These are phyloP conservation scores for Drosophila kurseongensis DNA, from an alignment of 1,140 invertebrate species.

Conservation along the genomic window DNA sequence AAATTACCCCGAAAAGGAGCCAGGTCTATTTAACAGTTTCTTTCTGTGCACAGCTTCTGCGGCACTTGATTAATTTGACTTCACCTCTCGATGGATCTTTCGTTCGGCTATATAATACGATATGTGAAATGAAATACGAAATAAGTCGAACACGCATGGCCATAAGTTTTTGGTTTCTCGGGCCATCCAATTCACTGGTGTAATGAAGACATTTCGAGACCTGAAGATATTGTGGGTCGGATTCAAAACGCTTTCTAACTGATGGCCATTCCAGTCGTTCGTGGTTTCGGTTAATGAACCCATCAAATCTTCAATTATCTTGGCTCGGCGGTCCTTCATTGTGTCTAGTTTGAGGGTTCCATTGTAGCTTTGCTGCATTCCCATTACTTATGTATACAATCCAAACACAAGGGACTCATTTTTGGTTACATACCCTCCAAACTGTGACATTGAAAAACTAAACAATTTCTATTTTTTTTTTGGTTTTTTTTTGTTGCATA, in stretches of 20 bases:
- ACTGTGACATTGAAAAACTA: neutral
- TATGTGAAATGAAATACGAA: constrained; percentile 34
- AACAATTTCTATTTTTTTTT: neutral
- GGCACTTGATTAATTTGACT: constrained; percentile 64
- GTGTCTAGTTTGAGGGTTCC: constrained; percentile 13
- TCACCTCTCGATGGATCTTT: constrained; percentile 48
- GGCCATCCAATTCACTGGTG: constrained; percentile 3
- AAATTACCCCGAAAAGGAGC: constrained; percentile 49
- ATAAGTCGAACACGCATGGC: constrained; percentile 28
- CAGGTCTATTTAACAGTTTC: constrained; percentile 41
- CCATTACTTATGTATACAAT: neutral
- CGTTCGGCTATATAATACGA: constrained; percentile 31
- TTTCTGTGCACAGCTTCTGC: constrained; percentile 36
- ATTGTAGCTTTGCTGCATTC: neutral
- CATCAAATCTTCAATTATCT: constrained; percentile 45
- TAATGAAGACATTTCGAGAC: constrained; percentile 74
- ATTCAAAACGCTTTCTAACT: constrained; percentile 69
- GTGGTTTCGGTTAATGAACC: constrained; percentile 54
- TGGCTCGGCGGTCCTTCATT: constrained; percentile 16
- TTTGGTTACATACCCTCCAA: neutral
- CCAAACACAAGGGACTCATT: too few relatives aligned
- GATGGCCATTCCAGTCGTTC: constrained; percentile 48
- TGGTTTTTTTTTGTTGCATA: neutral
- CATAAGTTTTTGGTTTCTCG: constrained; percentile 7
- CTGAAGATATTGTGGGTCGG: neutral